phyloP scores from a whole-genome alignment of 2,888 invertebrate species.

The Meliscaeva auricollis region DNA sequence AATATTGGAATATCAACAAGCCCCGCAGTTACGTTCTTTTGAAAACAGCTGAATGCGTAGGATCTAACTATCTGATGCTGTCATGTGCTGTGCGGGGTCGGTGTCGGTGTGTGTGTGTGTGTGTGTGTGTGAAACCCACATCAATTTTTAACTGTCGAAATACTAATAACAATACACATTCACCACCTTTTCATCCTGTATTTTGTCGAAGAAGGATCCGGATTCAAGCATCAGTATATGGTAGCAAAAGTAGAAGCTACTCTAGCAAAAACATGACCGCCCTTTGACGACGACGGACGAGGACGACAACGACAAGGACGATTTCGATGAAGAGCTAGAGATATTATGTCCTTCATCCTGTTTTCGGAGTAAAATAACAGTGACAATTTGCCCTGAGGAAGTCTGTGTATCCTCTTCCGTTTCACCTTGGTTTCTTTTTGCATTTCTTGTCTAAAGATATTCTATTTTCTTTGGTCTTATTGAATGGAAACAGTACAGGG shows the following conservation, averaged over 20 bases:
- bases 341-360: conserved; percentile 13
- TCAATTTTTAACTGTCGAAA: conserved; percentile 63
- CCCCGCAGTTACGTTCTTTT: conserved; percentile 11
- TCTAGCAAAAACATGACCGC: background rate
- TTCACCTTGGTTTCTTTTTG: conserved; percentile 43
- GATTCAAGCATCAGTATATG: background rate
- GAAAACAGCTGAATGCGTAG: conserved; percentile 37
- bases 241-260: background rate
- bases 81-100: background rate
- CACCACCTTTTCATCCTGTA: conserved; percentile 47
- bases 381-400: conserved; percentile 49
- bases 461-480: conserved; percentile 33
- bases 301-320: background rate
- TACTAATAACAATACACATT: conserved; percentile 60
- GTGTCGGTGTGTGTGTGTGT: too few species aligned
- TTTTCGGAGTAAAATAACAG: conserved; percentile 48
- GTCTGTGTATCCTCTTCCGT: conserved; percentile 30
- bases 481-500: conserved; percentile 13
- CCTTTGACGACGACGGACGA: background rate
- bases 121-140: conserved; percentile 39
- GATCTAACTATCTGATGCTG: background rate
- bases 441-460: conserved; percentile 15
- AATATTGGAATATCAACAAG: conserved; percentile 60
- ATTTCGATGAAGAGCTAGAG: conserved; percentile 6
- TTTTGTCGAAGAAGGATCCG: conserved; percentile 25